Evolutionary conservation across 1,140 invertebrate genomes (phyloP).

Genomic region (Apis laboriosa): DNA sequence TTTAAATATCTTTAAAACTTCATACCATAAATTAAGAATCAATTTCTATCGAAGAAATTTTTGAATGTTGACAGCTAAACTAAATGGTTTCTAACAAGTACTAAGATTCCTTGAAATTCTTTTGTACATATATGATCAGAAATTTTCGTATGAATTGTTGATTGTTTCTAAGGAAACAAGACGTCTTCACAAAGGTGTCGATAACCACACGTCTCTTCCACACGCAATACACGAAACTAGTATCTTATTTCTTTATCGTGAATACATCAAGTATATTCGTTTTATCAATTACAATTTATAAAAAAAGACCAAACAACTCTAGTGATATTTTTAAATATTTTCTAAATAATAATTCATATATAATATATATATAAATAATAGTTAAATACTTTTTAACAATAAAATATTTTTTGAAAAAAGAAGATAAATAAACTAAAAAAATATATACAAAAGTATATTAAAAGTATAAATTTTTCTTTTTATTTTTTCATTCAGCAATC

Average conservation of each 20-base stretch:
- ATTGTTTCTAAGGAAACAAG: constrained; percentile 78
- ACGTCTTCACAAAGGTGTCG: constrained; percentile 74
- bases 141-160: constrained; percentile 67
- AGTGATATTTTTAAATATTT: not conserved
- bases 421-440: not conserved
- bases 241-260: not conserved
- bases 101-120: not conserved
- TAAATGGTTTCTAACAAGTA: not conserved
- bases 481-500: no score
- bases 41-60: not conserved
- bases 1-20: not conserved
- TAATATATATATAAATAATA: not conserved
- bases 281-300: not conserved
- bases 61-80: not conserved
- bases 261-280: not conserved
- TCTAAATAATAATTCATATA: not conserved
- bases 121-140: not conserved
- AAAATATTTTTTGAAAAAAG: not conserved
- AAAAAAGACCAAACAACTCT: not conserved
- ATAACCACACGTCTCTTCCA: constrained; percentile 68
- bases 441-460: no score
- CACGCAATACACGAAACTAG: constrained; percentile 26
- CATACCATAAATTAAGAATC: not conserved
- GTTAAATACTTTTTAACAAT: not conserved
- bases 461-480: no score